Evolutionary conservation across 1,140 invertebrate genomes (phyloP).

Genomic region (Ceratina calcarata): DNA sequence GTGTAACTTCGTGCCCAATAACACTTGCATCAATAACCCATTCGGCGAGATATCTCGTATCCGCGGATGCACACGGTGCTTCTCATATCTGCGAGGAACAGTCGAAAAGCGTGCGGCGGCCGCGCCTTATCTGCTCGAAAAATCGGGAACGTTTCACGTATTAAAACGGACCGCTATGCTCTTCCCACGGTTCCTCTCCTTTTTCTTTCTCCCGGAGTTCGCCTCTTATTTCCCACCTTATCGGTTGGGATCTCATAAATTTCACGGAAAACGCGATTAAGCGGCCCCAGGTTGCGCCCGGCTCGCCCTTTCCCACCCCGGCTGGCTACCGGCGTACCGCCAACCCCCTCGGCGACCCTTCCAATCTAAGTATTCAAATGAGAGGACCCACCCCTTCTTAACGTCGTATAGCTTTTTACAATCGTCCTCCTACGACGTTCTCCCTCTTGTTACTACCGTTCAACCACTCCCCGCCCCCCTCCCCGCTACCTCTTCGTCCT

Average conservation of each 20-base stretch:
- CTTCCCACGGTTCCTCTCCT: conserved; percentile 48
- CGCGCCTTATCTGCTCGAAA: conserved; percentile 47
- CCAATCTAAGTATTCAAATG: conserved; percentile 82
- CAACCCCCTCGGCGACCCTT: conserved; percentile 67
- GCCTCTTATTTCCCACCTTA: conserved; percentile 74
- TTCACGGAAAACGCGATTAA: conserved; percentile 79
- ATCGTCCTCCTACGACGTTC: conserved; percentile 50
- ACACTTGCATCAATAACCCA: conserved; percentile 49
- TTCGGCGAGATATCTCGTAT: conserved; percentile 27
- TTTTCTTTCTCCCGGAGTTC: conserved; percentile 39
- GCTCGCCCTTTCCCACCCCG: conserved; percentile 28
- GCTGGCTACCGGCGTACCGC: conserved; percentile 36
- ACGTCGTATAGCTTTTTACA: conserved; percentile 70
- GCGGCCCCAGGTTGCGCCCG: conserved; percentile 65
- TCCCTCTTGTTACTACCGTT: conserved; percentile 51
- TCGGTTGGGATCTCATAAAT: conserved; percentile 80
- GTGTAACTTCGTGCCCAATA: conserved; percentile 36
- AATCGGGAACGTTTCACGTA: conserved; percentile 51
- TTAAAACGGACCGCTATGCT: conserved; percentile 59
- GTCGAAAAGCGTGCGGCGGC: not conserved
- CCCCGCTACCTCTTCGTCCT: not conserved
- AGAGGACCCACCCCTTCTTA: conserved; percentile 67
- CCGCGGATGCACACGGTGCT: not conserved
- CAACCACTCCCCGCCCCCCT: no score
- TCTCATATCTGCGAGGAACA: conserved; percentile 25